These are phyloP conservation scores for Seriola rivoliana DNA, from an alignment of 2,113 vertebrate species.

Conservation along the genomic window DNA sequence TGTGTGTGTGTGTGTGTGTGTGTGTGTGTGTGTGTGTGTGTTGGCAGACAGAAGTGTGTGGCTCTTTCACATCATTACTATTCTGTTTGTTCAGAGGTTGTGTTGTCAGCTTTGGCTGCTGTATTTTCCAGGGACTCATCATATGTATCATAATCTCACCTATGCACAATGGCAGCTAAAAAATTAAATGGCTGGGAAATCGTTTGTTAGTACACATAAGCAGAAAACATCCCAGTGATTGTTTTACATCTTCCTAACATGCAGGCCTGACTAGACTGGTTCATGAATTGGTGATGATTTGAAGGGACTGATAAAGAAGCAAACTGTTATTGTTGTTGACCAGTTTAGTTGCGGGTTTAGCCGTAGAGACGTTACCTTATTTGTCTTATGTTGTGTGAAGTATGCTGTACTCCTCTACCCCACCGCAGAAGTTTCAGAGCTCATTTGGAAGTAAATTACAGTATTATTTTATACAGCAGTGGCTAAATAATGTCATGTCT, in stretches of 20 bases:
- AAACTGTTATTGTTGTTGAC: not conserved
- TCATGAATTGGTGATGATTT: slow-evolving; percentile 10
- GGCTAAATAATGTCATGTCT: slow-evolving; percentile 31
- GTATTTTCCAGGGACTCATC: slow-evolving; percentile 1
- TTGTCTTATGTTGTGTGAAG: not conserved
- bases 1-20: slow-evolving; percentile 3
- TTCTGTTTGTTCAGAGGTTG: slow-evolving; percentile 20
- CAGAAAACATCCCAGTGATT: not conserved
- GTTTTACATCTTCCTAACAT: not conserved
- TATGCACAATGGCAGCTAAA: not conserved
- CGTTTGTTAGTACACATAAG: slow-evolving; percentile 15
- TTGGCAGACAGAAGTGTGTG: slow-evolving; percentile 5
- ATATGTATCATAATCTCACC: slow-evolving; percentile 14
- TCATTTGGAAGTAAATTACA: slow-evolving; percentile 21
- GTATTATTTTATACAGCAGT: slow-evolving; percentile 20
- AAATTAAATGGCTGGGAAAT: not conserved
- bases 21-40: not conserved
- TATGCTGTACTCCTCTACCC: slow-evolving; percentile 29
- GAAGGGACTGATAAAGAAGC: not conserved
- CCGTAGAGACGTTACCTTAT: not conserved
- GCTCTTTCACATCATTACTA: slow-evolving; percentile 14
- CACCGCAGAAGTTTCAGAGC: slow-evolving; percentile 3
- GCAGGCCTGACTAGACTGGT: not conserved
- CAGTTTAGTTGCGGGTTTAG: slow-evolving; percentile 11
- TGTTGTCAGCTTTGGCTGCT: not conserved